Evolutionary conservation across 2,797 vertebrate genomes (phyloP), one percentile per base, ranked within the genome.

Genomic region (Merluccius polli): DNA sequence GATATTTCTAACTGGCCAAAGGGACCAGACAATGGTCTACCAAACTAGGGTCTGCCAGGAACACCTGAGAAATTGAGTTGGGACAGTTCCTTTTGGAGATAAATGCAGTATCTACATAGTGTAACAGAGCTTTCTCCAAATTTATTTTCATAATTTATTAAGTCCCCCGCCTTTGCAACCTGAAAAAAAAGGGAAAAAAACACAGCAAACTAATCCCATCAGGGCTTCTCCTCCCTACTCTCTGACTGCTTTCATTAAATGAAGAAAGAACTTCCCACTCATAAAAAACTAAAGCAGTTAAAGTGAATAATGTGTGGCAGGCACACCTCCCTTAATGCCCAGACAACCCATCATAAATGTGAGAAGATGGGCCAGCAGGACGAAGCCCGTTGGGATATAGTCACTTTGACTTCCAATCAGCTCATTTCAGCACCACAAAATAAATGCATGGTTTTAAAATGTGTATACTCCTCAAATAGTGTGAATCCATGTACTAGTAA

Each of bases 331-430:
- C 81, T 75, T 13, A 79, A 76, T 83, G 74, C 74, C 69, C 44
- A 83, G 81, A 87, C 85, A 86, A 77, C 77, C 77, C 82, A 87
- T 85, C 79, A 87, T 69, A 79, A 35, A 83, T 77, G 74, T 80
- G 80, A 72, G 27, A 6, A 81, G 74, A 79, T 29, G 77, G 74
- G 82, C 84, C 79, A 79, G 79, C 38, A 59, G 30, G 24, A 30
- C 10, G 18, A 68, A 68, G 29, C 65, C 65, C 65, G 13, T 2
- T 68, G 29, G 29, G 65, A 68, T 29, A 15, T 15, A 31, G 29
- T 68, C 15, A 0, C 27, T 31, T 13, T 68, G 65, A 30, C 15
- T 31, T 30, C 24, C 4, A 68, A 68, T 29, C 5, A 30, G 65
- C 24, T 68, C 29, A n/a, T 59, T 59, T 59, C n/a, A n/a, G 12